phyloP scores from a whole-genome alignment of 2,797 vertebrate genomes.

The Hephaestus fuliginosus region DNA sequence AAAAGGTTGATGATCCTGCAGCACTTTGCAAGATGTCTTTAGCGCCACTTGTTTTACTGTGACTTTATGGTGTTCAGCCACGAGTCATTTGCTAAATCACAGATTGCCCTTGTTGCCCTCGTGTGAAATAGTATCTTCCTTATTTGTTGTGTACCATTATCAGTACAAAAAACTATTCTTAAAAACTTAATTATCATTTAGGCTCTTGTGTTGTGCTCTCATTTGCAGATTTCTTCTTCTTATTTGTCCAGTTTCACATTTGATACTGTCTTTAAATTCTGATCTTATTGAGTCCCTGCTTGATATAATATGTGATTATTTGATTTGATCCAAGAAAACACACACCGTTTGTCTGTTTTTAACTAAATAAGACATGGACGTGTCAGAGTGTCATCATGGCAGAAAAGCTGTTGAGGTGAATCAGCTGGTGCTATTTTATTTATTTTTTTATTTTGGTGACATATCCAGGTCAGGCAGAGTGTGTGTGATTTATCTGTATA shows the following conservation, averaged over 20 bases:
- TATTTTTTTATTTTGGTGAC: constrained; percentile 36
- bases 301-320: neutral
- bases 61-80: neutral
- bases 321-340: neutral
- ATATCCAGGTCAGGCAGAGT: constrained; percentile 61
- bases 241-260: neutral
- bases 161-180: no score
- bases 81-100: constrained; percentile 3
- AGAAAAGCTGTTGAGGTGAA: constrained; percentile 38
- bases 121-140: neutral
- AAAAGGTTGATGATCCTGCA: neutral
- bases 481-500: constrained; percentile 39
- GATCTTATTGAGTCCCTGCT: neutral
- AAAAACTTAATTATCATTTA: no score
- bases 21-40: neutral
- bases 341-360: neutral
- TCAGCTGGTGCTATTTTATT: constrained; percentile 21
- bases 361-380: constrained; percentile 22
- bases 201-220: no score
- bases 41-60: neutral
- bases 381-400: constrained; percentile 18
- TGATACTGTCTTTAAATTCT: neutral
- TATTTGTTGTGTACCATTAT: neutral
- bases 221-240: no score
- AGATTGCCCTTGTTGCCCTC: neutral